Percentiles rank a stretch among this genome's conserved stretches.
These are phyloP conservation scores for Squalus acanthias DNA, from an alignment of 2,797 vertebrate species.

Conservation along the genomic window DNA sequence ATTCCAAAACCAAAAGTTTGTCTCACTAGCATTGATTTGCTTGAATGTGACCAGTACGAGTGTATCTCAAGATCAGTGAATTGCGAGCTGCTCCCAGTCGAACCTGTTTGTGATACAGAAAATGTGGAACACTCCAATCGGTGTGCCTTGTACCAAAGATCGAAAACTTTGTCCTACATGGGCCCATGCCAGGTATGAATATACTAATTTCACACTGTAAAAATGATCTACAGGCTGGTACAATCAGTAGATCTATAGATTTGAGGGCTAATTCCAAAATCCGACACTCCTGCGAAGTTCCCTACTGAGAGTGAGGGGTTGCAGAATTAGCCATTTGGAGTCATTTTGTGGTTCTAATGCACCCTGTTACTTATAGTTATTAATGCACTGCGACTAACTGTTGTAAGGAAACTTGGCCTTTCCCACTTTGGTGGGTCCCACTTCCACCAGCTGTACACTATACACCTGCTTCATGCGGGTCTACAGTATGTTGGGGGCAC, in stretches of 20 bases:
- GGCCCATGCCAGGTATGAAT: constrained; percentile 84
- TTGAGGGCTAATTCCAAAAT: not conserved
- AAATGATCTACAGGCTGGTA: not conserved
- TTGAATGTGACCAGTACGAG: constrained; percentile 75
- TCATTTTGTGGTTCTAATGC: not conserved
- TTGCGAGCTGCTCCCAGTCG: constrained; percentile 72
- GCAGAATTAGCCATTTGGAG: not conserved
- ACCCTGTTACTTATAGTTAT: not conserved
- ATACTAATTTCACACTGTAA: not conserved
- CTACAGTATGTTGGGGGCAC: not conserved
- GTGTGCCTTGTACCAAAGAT: constrained; percentile 80
- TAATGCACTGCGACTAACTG: not conserved
- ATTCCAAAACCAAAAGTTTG: constrained; percentile 80
- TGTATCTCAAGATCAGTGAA: constrained; percentile 69
- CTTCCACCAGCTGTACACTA: not conserved
- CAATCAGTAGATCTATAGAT: not conserved
- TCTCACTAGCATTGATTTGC: constrained; percentile 74
- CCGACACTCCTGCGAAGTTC: not conserved
- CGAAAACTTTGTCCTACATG: constrained; percentile 80
- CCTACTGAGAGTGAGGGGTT: not conserved
- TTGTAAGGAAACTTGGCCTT: not conserved
- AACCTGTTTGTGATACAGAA: constrained; percentile 84
- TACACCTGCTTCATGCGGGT: not conserved
- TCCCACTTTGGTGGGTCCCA: not conserved
- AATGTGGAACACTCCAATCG: constrained; percentile 73